Evolutionary conservation across 2,113 vertebrate species (phyloP).

Genomic region (Myotis yumanensis): DNA sequence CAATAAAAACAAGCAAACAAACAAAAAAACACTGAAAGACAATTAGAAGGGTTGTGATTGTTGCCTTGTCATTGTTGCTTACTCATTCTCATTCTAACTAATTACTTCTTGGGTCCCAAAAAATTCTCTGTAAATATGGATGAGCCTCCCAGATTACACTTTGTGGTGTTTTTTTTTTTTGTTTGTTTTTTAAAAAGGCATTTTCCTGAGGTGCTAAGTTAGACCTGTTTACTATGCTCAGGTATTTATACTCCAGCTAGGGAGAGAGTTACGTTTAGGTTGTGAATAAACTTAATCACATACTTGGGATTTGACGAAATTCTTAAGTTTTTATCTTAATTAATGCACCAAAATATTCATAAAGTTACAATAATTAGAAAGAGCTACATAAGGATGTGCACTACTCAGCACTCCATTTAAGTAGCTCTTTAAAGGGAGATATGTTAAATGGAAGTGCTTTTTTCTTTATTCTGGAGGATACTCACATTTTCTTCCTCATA

Average conservation of each 20-base stretch:
- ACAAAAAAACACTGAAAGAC: background rate
- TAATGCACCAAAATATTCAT: background rate
- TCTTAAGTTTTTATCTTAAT: background rate
- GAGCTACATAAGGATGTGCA: background rate
- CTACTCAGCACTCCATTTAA: background rate
- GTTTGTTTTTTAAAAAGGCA: background rate
- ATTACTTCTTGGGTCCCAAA: background rate
- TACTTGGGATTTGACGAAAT: background rate
- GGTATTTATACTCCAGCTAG: background rate
- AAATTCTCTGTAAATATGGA: background rate
- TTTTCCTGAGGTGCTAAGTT: background rate
- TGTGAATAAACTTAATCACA: background rate
- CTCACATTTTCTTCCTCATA: background rate
- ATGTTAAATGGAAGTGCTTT: background rate
- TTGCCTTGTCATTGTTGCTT: background rate
- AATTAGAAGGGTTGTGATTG: background rate
- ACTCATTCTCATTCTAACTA: background rate
- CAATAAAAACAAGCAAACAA: background rate
- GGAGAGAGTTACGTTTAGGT: background rate
- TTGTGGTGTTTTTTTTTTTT: background rate
- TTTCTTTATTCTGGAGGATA: background rate
- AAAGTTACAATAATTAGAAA: background rate
- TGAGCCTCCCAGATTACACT: background rate
- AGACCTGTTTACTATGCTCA: background rate
- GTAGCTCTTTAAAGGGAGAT: background rate